Percentiles rank a stretch among this genome's conserved stretches.
Evolutionary conservation across 1,140 invertebrate genomes (phyloP).

Genomic region (Caerostris darwini): DNA sequence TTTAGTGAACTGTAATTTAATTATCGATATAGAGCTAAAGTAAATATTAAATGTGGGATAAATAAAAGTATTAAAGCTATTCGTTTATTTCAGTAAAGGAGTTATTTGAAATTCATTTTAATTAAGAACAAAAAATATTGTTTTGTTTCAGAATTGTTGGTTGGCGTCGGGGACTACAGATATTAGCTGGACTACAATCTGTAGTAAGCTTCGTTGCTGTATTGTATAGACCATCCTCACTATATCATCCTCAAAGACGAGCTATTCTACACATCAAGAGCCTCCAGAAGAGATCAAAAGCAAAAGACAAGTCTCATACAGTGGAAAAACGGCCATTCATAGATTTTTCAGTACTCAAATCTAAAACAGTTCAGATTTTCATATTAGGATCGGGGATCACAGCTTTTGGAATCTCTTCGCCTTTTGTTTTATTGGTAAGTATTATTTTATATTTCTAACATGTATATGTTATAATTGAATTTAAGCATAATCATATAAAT

Average conservation of each 20-base stretch:
- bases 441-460: slow-evolving; percentile 79
- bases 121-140: background rate
- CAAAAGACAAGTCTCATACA: slow-evolving; percentile 78
- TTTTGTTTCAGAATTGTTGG: slow-evolving; percentile 86
- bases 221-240: slow-evolving; percentile 92
- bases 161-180: slow-evolving; percentile 93
- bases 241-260: slow-evolving; percentile 93
- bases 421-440: slow-evolving; percentile 91
- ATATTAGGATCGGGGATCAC: slow-evolving; percentile 89
- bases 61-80: too few species aligned
- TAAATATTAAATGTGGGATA: too few species aligned
- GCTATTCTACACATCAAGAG: slow-evolving; percentile 94
- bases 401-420: slow-evolving; percentile 92
- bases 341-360: slow-evolving; percentile 91
- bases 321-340: slow-evolving; percentile 87
- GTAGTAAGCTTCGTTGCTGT: slow-evolving; percentile 93
- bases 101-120: too few species aligned
- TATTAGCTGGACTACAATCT: slow-evolving; percentile 91
- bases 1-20: too few species aligned
- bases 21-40: too few species aligned
- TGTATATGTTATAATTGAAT: background rate
- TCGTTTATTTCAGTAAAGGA: too few species aligned
- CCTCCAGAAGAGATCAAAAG: slow-evolving; percentile 81
- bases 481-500: too few species aligned
- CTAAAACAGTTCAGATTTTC: slow-evolving; percentile 90